Percentiles rank a stretch among this genome's conserved stretches.
Evolutionary conservation across 1,140 invertebrate genomes (phyloP).

Genomic region (Mycetomoellerius zeteki): DNA sequence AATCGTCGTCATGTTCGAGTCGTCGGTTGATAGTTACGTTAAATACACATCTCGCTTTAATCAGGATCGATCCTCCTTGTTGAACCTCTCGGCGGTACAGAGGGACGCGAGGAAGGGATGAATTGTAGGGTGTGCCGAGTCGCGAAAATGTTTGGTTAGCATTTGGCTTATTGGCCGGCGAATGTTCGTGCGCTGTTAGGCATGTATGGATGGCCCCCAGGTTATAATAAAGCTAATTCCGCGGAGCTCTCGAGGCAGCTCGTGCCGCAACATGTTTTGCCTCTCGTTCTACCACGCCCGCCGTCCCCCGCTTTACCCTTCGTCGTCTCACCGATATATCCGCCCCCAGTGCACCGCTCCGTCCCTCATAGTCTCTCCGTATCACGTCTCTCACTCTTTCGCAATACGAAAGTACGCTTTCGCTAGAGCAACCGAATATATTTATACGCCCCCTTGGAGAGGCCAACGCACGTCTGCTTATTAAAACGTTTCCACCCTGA

Average conservation of each 20-base stretch:
- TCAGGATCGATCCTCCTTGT: slow-evolving; percentile 67
- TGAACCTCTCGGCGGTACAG: background rate
- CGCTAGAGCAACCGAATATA: slow-evolving; percentile 78
- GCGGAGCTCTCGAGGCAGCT: slow-evolving; percentile 85
- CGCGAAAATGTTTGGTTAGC: slow-evolving; percentile 84
- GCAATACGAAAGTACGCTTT: background rate
- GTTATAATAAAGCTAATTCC: slow-evolving; percentile 87
- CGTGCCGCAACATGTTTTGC: slow-evolving; percentile 86
- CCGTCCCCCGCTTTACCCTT: slow-evolving; percentile 66
- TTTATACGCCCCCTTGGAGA: slow-evolving; percentile 81
- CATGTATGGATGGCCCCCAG: slow-evolving; percentile 85
- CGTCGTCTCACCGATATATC: slow-evolving; percentile 73
- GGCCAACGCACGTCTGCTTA: slow-evolving; percentile 80
- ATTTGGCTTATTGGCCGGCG: slow-evolving; percentile 82
- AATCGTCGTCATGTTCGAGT: background rate
- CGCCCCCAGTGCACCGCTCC: slow-evolving; percentile 54
- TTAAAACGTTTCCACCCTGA: slow-evolving; percentile 83
- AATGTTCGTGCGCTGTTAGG: slow-evolving; percentile 84
- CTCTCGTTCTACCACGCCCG: slow-evolving; percentile 78
- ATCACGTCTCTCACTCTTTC: slow-evolving; percentile 45
- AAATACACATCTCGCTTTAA: slow-evolving; percentile 69
- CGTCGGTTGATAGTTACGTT: slow-evolving; percentile 42
- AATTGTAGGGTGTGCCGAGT: slow-evolving; percentile 78
- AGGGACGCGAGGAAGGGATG: slow-evolving; percentile 49
- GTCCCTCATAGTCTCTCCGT: slow-evolving; percentile 40